Percentiles rank a stretch among this genome's conserved stretches.
Evolutionary conservation across 1,140 invertebrate genomes (phyloP).

Genomic region (Camponotus floridanus): DNA sequence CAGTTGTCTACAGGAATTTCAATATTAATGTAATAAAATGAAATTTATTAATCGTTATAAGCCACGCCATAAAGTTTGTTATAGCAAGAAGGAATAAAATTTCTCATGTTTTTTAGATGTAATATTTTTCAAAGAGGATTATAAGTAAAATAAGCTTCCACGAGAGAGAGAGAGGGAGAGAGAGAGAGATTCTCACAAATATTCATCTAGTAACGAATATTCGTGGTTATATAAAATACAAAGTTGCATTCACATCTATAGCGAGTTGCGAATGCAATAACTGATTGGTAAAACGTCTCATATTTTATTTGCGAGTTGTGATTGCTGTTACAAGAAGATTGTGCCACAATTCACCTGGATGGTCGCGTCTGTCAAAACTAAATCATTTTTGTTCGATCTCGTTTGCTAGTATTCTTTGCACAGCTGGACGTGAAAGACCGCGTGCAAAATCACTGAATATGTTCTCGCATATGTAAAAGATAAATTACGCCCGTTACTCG

Average conservation of each 20-base stretch:
- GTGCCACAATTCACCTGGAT: constrained; percentile 75
- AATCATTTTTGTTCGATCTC: constrained; percentile 79
- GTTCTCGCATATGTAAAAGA: constrained; percentile 64
- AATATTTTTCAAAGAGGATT: not conserved
- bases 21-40: not conserved
- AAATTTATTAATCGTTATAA: constrained; percentile 26
- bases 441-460: constrained; percentile 72
- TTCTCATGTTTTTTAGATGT: not conserved
- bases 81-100: not conserved
- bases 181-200: not conserved
- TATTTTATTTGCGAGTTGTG: constrained; percentile 81
- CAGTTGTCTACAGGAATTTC: constrained; percentile 30
- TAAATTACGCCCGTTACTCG: constrained; percentile 63
- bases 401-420: constrained; percentile 70
- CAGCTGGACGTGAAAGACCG: constrained; percentile 71
- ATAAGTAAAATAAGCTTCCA: not conserved
- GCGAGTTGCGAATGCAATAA: constrained; percentile 1
- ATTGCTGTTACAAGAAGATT: constrained; percentile 76
- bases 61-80: not conserved
- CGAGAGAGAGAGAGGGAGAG: no score
- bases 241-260: constrained; percentile 17
- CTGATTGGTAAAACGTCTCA: constrained; percentile 69
- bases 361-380: constrained; percentile 73
- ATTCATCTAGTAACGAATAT: constrained; percentile 2
- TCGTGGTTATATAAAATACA: not conserved